Percentiles rank a stretch among this genome's conserved stretches.
These are phyloP conservation scores for Sturnus vulgaris DNA, from an alignment of 2,113 vertebrate species.

Conservation along the genomic window DNA sequence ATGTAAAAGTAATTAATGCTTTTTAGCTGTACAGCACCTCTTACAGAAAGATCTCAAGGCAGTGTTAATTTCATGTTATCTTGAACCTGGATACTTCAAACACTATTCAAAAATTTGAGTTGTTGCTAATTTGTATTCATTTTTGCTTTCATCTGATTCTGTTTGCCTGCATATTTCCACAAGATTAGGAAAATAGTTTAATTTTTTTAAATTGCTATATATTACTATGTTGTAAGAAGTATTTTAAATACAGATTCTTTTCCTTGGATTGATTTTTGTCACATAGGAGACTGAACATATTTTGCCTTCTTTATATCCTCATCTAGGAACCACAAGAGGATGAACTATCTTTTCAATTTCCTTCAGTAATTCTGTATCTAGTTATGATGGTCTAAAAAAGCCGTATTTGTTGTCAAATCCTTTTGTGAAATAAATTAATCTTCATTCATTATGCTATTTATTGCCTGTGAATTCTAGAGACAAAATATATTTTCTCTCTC, in stretches of 20 bases:
- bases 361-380: background rate
- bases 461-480: background rate
- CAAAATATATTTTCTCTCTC: background rate
- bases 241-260: background rate
- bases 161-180: background rate
- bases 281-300: background rate
- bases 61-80: background rate
- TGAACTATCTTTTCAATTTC: background rate
- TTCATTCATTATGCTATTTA: background rate
- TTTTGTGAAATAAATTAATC: background rate
- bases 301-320: background rate
- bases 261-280: background rate
- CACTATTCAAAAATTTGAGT: background rate
- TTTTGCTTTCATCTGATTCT: background rate
- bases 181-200: background rate
- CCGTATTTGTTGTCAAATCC: background rate
- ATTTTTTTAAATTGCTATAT: background rate
- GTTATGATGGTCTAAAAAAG: background rate
- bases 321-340: background rate
- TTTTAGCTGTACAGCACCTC: background rate
- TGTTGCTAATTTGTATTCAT: background rate
- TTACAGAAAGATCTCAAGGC: background rate
- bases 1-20: background rate
- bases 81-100: background rate
- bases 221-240: background rate